Base-by-base conservation (phyloP, 2,888 invertebrate species). In the Chymomyza amoena region DNA sequence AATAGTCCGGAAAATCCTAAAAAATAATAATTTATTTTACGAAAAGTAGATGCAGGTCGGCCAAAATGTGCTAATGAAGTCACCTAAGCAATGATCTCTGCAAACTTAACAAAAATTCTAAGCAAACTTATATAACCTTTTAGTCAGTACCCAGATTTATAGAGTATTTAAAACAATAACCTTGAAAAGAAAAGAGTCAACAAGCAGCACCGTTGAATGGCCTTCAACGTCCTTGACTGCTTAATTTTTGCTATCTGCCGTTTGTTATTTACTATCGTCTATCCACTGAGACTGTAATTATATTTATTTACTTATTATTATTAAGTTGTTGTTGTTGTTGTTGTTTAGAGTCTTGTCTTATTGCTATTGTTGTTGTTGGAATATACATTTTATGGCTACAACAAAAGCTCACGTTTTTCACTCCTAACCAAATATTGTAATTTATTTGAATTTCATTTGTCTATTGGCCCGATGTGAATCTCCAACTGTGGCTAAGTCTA, bases 181-280 rank as follows among this genome's bases (percentile, higher is more conserved):
- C 39, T 45, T 45, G 13, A 45, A 45, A 13, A 45, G 39, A 45
- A 45, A 45, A 45, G 13, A 10, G 39, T 45, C 28, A 57, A 57
- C 61, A 66, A 65, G 15, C 52, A 74, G 62, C 68, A 54, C 70
- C 86, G 81, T 84, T 85, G 86, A 85, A 81, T 87, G 84, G 84
- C 84, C 84, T 85, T 85, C 88, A 87, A 80, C 86, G 84, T 85
- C 84, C 84, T 85, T 85, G 86, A 81, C 72, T 73, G 69, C 74
- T 45, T 69, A 74, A 77, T 81, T 86, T 75, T 16, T 15, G 25
- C 36, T 36, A 54, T 39, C 57, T 64, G 64, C 39, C 18, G 28
- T 64, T 16, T 54, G 62, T 16, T 54, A 16, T 16, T 16, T 54
- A 51, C 18, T 54, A 16, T 16, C 62, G 50, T 54, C 79, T 67